phyloP scores from a whole-genome alignment of 2,888 invertebrate genomes.

The Eupithecia abbreviata region DNA sequence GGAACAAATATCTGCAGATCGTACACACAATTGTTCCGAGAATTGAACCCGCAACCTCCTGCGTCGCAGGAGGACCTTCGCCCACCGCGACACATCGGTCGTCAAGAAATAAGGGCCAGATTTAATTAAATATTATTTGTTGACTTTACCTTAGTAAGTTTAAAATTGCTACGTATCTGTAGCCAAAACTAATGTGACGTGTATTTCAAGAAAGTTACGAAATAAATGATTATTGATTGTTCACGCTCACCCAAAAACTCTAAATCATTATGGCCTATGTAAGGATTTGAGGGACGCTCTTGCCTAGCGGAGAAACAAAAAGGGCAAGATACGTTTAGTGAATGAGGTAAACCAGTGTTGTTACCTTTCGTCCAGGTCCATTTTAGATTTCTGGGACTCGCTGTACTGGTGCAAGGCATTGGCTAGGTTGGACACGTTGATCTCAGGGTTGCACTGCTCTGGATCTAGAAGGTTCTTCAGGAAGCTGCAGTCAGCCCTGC shows the following conservation, averaged over 20 bases:
- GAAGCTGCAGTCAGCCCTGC: constrained; percentile 68
- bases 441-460: constrained; percentile 70
- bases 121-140: no score
- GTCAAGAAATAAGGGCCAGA: no score
- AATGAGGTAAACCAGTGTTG: not conserved
- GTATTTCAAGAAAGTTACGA: no score
- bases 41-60: no score
- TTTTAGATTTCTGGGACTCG: constrained; percentile 69
- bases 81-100: no score
- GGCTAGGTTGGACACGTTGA: constrained; percentile 69
- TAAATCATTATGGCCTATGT: not conserved
- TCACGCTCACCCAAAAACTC: not conserved
- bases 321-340: not conserved
- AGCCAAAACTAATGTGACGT: no score
- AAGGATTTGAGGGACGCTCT: not conserved
- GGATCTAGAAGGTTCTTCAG: constrained; percentile 74
- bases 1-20: no score
- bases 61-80: no score
- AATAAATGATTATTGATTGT: no score
- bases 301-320: not conserved
- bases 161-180: no score
- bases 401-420: constrained; percentile 70
- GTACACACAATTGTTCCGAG: no score
- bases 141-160: no score
- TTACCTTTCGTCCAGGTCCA: constrained; percentile 77